Base-by-base conservation (phyloP, 2,888 invertebrate species). In the Amiota minor region DNA sequence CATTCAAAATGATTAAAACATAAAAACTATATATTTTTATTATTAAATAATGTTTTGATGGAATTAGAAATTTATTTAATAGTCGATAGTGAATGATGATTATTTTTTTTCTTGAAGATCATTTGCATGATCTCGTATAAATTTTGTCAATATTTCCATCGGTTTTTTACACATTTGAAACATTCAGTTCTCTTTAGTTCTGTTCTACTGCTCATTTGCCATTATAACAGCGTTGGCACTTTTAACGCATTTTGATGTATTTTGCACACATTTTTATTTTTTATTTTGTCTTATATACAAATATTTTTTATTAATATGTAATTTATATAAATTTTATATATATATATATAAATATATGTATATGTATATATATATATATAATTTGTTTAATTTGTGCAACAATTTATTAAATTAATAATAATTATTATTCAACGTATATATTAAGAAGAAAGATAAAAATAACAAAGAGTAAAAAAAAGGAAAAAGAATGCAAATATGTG, bases 251-350 rank as follows among this genome's bases (percentile, higher is more conserved):
- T 53, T 53, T 12, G 53, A 53, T n/a, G 12, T 12, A n/a, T 53
- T 53, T 53, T n/a, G 53, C 14, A 53, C 53, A n/a, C n/a, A n/a
- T 3, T 50, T 35, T 53, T n/a, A n/a, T 50, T 35, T 53, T n/a
- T n/a, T n/a, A 12, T 53, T 53, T 14, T 53, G 53, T 12, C 14
- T 35, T 35, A 35, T 35, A 12, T 14, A 10, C 18, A 47, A 35
- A 23, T 65, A 16, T 47, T 65, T 20, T 14, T 50, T 67, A 73
- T 76, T 72, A 59, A 73, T 74, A 70, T 75, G 72, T 20, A 71
- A 64, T 47, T 49, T 47, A 46, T 18, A 61, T 61, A 61, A 0
- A 18, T n/a, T n/a, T n/a, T 23, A 61, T 9, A 16, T 35, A 8
- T 46, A 11, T 64, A 46, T 64, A 6, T 35, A 35, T 35, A 35